These are phyloP conservation scores for Nothobranchius furzeri DNA, from an alignment of 2,113 vertebrate genomes.

Conservation along the genomic window DNA sequence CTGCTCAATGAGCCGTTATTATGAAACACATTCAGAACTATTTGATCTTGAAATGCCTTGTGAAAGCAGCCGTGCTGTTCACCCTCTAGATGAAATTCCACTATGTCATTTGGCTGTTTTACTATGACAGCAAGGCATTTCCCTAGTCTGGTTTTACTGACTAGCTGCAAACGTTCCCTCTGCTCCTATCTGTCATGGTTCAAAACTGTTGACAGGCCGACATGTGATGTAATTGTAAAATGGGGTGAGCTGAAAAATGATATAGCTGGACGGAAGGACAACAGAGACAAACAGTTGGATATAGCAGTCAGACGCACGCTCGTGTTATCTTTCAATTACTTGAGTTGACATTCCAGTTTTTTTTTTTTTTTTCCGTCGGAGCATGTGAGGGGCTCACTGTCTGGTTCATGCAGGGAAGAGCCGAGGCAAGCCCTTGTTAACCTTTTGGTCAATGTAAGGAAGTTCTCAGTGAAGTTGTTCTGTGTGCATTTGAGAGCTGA, in stretches of 20 bases:
- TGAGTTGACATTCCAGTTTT: slow-evolving; percentile 39
- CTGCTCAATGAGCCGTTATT: slow-evolving; percentile 42
- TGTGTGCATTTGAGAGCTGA: slow-evolving; percentile 36
- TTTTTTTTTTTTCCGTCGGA: slow-evolving; percentile 41
- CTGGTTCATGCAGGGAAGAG: slow-evolving; percentile 59
- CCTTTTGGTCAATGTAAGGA: slow-evolving; percentile 61
- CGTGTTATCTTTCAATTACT: slow-evolving; percentile 26
- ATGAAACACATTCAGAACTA: slow-evolving; percentile 48
- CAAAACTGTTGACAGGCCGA: slow-evolving; percentile 32
- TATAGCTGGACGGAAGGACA: slow-evolving; percentile 1
- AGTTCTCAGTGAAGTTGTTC: slow-evolving; percentile 55
- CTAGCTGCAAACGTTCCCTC: slow-evolving; percentile 26
- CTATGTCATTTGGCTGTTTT: slow-evolving; percentile 30
- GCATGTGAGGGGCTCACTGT: slow-evolving; percentile 49
- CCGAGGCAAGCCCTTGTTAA: slow-evolving; percentile 41
- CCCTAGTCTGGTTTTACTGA: slow-evolving; percentile 43
- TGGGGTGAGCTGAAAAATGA: slow-evolving; percentile 40
- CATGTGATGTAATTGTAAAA: slow-evolving; percentile 28
- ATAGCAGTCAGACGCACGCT: background rate
- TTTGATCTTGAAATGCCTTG: slow-evolving; percentile 35
- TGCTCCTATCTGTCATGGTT: slow-evolving; percentile 37
- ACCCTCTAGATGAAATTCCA: slow-evolving; percentile 19
- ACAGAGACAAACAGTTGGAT: slow-evolving; percentile 17
- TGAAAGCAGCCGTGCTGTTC: slow-evolving; percentile 25
- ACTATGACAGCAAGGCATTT: slow-evolving; percentile 30